phyloP scores from a whole-genome alignment of 2,797 vertebrate species.

The Pseudomugil tenellus region DNA sequence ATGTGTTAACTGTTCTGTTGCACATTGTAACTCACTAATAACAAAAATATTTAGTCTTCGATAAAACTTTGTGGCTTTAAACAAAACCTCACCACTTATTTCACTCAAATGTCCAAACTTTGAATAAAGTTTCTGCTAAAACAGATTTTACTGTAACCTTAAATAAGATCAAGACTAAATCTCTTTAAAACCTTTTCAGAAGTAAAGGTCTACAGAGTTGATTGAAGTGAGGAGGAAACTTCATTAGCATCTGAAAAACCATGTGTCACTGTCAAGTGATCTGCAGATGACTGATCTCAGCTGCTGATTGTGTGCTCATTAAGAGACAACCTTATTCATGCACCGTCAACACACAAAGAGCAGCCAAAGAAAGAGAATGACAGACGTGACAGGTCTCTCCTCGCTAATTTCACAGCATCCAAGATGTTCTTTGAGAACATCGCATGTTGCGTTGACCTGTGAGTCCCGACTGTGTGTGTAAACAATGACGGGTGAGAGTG shows the following conservation, averaged over 20 bases:
- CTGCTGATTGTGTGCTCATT: constrained; percentile 53
- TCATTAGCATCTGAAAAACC: constrained; percentile 57
- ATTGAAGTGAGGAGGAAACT: constrained; percentile 39
- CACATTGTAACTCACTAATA: constrained; percentile 8
- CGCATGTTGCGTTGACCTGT: constrained; percentile 42
- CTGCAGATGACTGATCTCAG: constrained; percentile 30
- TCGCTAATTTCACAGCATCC: constrained; percentile 27
- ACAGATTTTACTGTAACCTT: constrained; percentile 37
- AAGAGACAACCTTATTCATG: constrained; percentile 59
- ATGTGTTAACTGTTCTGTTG: constrained; percentile 1
- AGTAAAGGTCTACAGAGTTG: constrained; percentile 13
- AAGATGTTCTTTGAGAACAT: constrained; percentile 39
- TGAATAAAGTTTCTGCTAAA: constrained; percentile 40
- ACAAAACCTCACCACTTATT: constrained; percentile 18
- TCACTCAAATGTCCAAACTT: constrained; percentile 6
- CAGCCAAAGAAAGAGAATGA: constrained; percentile 54
- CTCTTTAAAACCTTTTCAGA: constrained; percentile 7
- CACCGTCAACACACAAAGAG: constrained; percentile 64
- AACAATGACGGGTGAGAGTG: constrained; percentile 12
- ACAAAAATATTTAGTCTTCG: constrained; percentile 6
- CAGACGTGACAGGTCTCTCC: constrained; percentile 47
- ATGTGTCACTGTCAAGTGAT: constrained; percentile 65
- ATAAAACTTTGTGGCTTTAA: constrained; percentile 4
- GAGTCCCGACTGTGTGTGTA: constrained; percentile 13
- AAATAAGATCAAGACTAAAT: constrained; percentile 19